Percentiles rank a stretch among this genome's conserved stretches.
Conservation (phyloP, 1,140 invertebrate genomes). For the Aradophagus sp. region DNA sequence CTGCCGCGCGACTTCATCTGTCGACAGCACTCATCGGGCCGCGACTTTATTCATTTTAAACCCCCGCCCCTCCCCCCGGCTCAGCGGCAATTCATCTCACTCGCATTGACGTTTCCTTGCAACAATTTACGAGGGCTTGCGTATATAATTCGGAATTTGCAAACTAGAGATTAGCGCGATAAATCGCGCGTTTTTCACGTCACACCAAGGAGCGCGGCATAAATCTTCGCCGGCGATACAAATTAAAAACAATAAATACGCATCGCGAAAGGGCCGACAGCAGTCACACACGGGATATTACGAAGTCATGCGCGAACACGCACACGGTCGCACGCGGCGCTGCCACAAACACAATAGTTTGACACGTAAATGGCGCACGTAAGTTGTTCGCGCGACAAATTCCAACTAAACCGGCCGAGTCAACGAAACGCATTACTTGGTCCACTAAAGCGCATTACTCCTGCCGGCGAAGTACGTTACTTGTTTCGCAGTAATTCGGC, state of each 20-base stretch:
- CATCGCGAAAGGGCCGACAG: conserved; percentile 10
- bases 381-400: conserved; percentile 34
- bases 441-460: conserved; percentile 40
- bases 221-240: conserved; percentile 45
- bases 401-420: conserved; percentile 27
- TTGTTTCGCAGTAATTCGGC: conserved; percentile 38
- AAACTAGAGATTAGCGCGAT: conserved; percentile 32
- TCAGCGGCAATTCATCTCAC: conserved; percentile 29
- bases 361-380: conserved; percentile 6
- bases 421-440: conserved; percentile 31
- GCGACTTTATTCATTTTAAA: conserved; percentile 11
- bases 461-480: conserved; percentile 22
- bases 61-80: too few species aligned
- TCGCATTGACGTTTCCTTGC: conserved; percentile 34
- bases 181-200: conserved; percentile 44
- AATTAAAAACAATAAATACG: conserved; percentile 52
- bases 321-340: too few species aligned
- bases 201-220: conserved; percentile 30
- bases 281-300: conserved; percentile 18
- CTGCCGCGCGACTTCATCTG: not conserved
- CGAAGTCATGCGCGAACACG: too few species aligned
- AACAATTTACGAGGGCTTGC: conserved; percentile 41
- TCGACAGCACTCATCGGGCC: not conserved
- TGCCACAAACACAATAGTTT: too few species aligned
- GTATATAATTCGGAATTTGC: conserved; percentile 41